Conservation (phyloP, 53 echinoderm and acorn worm species). For the Crossaster papposus region DNA sequence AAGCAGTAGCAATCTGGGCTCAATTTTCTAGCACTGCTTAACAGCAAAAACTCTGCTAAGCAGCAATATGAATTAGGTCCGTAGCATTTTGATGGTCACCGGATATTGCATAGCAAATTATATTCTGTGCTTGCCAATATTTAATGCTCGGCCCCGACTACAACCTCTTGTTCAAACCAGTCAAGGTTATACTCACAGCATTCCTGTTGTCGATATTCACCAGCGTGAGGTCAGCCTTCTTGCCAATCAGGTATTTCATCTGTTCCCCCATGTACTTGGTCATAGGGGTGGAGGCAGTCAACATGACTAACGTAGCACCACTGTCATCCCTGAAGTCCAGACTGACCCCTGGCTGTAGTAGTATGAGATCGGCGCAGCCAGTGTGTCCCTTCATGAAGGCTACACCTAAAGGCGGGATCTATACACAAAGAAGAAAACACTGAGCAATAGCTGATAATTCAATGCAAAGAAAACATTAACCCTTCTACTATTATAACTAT, state of each 20-base stretch:
- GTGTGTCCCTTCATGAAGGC: constrained; percentile 94
- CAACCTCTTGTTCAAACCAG: too few species aligned
- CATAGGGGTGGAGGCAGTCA: constrained; percentile 70
- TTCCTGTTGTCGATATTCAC: constrained; percentile 87
- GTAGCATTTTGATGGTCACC: not conserved
- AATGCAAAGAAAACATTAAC: too few species aligned
- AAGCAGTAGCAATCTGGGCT: too few species aligned
- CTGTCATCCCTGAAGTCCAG: constrained; percentile 86
- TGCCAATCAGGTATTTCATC: constrained; percentile 82
- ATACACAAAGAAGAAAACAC: not conserved
- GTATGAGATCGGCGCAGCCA: constrained; percentile 87
- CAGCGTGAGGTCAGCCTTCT: constrained; percentile 77
- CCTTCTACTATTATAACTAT: too few species aligned
- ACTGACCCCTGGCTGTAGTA: constrained; percentile 77
- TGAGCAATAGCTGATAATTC: not conserved
- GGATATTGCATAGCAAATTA: too few species aligned
- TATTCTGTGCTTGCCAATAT: too few species aligned
- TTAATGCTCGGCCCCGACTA: too few species aligned
- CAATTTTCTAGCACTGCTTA: too few species aligned
- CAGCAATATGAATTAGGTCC: too few species aligned
- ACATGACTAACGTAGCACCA: constrained; percentile 88
- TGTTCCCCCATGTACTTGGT: constrained; percentile 72
- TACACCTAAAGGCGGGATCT: constrained; percentile 89
- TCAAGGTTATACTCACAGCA: constrained; percentile 72
- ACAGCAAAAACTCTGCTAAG: too few species aligned